These are phyloP conservation scores for Panthera uncia DNA, from an alignment of 2,113 vertebrate species.

Conservation along the genomic window DNA sequence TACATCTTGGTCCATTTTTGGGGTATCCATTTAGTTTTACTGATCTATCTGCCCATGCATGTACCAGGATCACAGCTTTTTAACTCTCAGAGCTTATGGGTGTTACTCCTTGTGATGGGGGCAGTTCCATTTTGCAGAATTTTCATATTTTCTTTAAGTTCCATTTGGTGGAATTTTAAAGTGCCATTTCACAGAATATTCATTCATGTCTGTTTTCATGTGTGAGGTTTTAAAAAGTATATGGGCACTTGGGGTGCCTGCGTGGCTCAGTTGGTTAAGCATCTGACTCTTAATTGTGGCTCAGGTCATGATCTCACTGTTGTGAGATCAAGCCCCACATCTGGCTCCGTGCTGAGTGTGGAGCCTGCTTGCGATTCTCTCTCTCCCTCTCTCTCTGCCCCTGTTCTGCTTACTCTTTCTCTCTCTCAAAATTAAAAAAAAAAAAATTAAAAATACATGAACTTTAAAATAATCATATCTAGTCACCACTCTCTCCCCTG, in stretches of 20 bases:
- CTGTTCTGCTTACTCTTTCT: too few relatives aligned
- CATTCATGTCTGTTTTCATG: neutral
- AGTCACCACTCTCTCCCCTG: neutral
- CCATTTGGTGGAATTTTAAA: neutral
- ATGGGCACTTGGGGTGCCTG: too few relatives aligned
- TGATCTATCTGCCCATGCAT: neutral
- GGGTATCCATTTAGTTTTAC: neutral
- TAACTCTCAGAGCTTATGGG: neutral
- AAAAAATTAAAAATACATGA: neutral
- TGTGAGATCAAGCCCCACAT: too few relatives aligned
- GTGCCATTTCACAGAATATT: neutral
- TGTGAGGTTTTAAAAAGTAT: neutral
- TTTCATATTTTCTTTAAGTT: neutral
- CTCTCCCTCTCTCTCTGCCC: too few relatives aligned
- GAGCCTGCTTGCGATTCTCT: too few relatives aligned
- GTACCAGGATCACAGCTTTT: neutral
- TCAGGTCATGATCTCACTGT: too few relatives aligned
- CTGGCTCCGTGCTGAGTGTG: too few relatives aligned
- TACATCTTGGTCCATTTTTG: slow-evolving; percentile 1
- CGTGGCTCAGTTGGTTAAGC: too few relatives aligned
- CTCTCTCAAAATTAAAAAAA: too few relatives aligned
- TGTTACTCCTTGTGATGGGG: neutral
- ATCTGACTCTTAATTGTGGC: too few relatives aligned
- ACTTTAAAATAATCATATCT: neutral
- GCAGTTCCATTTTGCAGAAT: neutral